These are phyloP conservation scores for Cyprinus carpio DNA, from an alignment of 2,113 vertebrate species.

Conservation along the genomic window DNA sequence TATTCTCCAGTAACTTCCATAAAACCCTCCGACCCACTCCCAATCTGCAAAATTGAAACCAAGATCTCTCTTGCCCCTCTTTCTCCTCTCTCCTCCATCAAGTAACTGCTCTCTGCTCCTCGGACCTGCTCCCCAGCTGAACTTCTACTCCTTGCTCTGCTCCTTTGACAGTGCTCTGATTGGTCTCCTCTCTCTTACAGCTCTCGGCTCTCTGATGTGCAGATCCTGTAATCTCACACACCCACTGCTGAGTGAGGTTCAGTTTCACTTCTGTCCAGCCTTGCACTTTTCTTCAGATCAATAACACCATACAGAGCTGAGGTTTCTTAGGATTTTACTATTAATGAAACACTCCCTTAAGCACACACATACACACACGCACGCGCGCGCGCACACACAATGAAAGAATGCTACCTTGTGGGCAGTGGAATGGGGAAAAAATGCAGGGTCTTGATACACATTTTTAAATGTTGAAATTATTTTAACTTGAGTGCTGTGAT, in stretches of 20 bases:
- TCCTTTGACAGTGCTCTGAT: background rate
- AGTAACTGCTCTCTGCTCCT: background rate
- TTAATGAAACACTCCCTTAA: slow-evolving; percentile 6
- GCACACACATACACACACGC: background rate
- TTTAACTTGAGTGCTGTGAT: no score
- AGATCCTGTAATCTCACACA: slow-evolving; percentile 13
- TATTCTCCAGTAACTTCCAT: no score
- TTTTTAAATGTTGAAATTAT: no score
- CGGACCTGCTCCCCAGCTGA: slow-evolving; percentile 8
- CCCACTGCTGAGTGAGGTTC: background rate
- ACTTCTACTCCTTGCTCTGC: background rate
- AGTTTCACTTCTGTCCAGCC: slow-evolving; percentile 1
- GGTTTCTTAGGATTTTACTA: background rate
- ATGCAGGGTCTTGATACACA: background rate
- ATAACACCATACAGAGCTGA: slow-evolving; percentile 11
- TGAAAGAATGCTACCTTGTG: background rate
- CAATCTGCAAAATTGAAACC: no score
- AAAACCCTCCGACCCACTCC: no score
- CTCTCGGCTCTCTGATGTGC: background rate
- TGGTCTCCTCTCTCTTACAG: background rate
- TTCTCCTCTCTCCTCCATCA: no score
- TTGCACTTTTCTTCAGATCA: slow-evolving; percentile 13
- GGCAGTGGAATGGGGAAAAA: background rate
- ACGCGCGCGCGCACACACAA: background rate
- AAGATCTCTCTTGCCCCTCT: no score